Conservation (phyloP, 2,113 vertebrate genomes). For the Leptobrachium ailaonicum region DNA sequence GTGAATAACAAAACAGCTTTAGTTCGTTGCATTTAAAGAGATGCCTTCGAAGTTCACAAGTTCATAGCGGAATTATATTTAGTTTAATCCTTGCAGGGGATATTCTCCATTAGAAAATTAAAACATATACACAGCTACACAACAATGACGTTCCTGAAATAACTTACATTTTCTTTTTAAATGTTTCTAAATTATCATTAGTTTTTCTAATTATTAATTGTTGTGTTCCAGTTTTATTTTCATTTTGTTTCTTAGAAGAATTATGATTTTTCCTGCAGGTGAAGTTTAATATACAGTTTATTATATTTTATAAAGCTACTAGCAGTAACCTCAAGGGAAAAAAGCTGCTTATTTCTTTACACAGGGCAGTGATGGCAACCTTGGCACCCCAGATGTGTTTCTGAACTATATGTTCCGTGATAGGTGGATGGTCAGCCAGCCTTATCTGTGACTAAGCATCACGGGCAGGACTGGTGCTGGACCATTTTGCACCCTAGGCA, state of each 20-base stretch:
- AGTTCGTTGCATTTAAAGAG: constrained; percentile 11
- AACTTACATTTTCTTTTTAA: not conserved
- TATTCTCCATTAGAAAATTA: constrained; percentile 33
- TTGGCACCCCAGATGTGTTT: too few relatives aligned
- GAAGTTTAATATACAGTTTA: too few relatives aligned
- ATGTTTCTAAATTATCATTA: not conserved
- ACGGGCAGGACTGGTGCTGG: too few relatives aligned
- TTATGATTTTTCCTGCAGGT: too few relatives aligned
- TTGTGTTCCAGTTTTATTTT: not conserved
- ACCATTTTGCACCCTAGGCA: too few relatives aligned
- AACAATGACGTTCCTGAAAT: constrained; percentile 18
- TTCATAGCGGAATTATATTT: constrained; percentile 45
- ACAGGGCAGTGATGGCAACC: too few relatives aligned
- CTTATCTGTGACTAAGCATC: too few relatives aligned
- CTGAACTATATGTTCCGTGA: too few relatives aligned
- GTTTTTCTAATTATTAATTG: not conserved
- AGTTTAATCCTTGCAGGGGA: constrained; percentile 33
- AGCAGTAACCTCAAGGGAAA: too few relatives aligned
- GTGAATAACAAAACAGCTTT: constrained; percentile 35
- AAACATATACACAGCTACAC: constrained; percentile 10
- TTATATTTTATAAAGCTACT: too few relatives aligned
- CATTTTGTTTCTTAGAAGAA: not conserved
- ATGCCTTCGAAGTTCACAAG: constrained; percentile 29
- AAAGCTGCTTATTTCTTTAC: too few relatives aligned
- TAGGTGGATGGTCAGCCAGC: too few relatives aligned